Evolutionary conservation across 2,113 vertebrate species (phyloP).

Genomic region (Recurvirostra avosetta): DNA sequence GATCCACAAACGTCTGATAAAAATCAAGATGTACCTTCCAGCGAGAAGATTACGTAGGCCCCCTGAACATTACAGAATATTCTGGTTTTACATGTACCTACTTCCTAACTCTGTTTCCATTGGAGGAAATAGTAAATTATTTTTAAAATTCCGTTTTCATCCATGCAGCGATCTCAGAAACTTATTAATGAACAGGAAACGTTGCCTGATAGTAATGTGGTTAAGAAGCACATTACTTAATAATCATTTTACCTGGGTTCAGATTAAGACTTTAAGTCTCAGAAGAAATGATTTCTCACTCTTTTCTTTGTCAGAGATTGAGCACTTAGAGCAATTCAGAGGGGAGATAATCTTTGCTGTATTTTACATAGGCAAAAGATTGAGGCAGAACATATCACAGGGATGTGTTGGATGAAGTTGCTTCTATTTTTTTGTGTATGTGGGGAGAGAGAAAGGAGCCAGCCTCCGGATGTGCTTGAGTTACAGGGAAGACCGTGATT

Average conservation of each 20-base stretch:
- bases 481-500: background rate
- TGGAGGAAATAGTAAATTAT: background rate
- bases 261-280: background rate
- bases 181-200: slow-evolving; percentile 26
- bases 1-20: background rate
- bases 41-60: background rate
- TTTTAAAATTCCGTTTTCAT: background rate
- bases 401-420: background rate
- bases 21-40: background rate
- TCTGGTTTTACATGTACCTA: background rate
- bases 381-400: background rate
- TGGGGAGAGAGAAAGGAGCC: background rate
- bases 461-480: background rate
- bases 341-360: background rate
- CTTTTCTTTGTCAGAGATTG: background rate
- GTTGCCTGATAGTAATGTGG: background rate
- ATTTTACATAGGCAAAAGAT: background rate
- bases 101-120: background rate
- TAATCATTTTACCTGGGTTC: background rate
- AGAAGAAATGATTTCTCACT: background rate
- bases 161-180: background rate
- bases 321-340: background rate
- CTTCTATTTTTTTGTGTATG: background rate
- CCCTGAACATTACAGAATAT: background rate
- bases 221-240: background rate